These are phyloP conservation scores for Theocolax elegans DNA, from an alignment of 1,140 invertebrate species.

Conservation along the genomic window DNA sequence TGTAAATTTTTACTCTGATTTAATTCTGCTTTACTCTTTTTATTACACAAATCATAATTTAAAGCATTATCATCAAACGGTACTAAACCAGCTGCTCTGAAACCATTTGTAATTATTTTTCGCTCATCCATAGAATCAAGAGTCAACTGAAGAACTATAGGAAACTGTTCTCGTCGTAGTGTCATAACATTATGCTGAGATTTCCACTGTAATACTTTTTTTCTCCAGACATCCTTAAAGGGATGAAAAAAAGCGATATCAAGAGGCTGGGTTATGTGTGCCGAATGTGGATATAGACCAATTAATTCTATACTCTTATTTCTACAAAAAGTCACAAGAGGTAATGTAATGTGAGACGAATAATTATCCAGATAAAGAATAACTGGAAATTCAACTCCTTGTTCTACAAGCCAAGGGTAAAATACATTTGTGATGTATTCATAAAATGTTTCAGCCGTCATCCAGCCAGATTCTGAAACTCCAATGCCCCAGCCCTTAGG, in stretches of 20 bases:
- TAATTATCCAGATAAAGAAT: constrained; percentile 59
- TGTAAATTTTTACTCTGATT: no score
- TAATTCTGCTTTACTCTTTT: constrained; percentile 9
- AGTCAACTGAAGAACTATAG: constrained; percentile 46
- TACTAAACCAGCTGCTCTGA: constrained; percentile 49
- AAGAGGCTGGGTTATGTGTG: constrained; percentile 56
- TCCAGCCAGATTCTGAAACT: constrained; percentile 57
- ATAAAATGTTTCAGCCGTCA: no score
- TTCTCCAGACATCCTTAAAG: no score
- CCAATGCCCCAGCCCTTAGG: no score
- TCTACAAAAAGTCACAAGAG: constrained; percentile 46
- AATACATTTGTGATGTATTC: constrained; percentile 58
- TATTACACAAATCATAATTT: constrained; percentile 46
- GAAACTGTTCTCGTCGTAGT: constrained; percentile 49
- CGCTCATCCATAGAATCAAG: constrained; percentile 41
- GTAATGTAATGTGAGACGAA: constrained; percentile 47
- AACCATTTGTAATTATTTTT: constrained; percentile 51
- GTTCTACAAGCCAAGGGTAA: constrained; percentile 51
- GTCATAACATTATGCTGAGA: no score
- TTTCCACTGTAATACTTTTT: no score
- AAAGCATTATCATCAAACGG: constrained; percentile 52
- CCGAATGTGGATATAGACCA: constrained; percentile 55
- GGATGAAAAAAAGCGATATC: no score
- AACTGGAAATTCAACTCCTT: constrained; percentile 49
- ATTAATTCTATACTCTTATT: constrained; percentile 50